Conservation (phyloP, 2,888 invertebrate species). For the Balanococcus diminutus region DNA sequence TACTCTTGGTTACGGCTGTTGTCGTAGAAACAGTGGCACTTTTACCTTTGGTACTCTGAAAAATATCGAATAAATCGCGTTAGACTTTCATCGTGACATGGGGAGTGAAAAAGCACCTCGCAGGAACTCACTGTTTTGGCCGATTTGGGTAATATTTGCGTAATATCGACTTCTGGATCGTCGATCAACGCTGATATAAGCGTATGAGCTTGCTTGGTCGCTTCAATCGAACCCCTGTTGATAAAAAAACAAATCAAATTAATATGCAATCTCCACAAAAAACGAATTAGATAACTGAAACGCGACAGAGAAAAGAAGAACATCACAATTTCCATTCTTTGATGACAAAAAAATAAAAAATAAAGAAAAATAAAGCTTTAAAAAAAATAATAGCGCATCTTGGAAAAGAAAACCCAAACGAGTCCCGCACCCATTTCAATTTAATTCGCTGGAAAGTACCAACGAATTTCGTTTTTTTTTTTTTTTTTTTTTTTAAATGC, state of each 20-base stretch:
- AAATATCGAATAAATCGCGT: constrained; percentile 61
- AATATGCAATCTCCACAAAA: not conserved
- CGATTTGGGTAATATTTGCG: constrained; percentile 77
- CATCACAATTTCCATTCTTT: not conserved
- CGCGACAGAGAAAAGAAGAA: not conserved
- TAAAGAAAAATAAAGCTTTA: constrained; percentile 48
- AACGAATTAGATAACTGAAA: not conserved
- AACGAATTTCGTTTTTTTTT: not conserved
- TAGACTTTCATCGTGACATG: not conserved
- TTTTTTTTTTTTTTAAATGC: not conserved
- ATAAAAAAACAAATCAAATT: not conserved
- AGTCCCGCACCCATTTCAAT: not conserved
- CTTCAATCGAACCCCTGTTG: constrained; percentile 82
- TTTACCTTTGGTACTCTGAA: constrained; percentile 55
- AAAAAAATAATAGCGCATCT: constrained; percentile 46
- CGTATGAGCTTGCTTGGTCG: constrained; percentile 88
- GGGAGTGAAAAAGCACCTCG: not conserved
- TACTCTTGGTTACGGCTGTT: not conserved
- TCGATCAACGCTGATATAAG: constrained; percentile 91
- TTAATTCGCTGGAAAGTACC: not conserved
- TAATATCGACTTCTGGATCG: constrained; percentile 92
- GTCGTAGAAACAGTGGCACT: not conserved
- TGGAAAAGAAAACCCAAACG: not conserved
- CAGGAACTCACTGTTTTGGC: constrained; percentile 62
- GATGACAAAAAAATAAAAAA: constrained; percentile 50